These are phyloP conservation scores for Limnephilus lunatus DNA, from an alignment of 2,888 invertebrate genomes.

Conservation along the genomic window DNA sequence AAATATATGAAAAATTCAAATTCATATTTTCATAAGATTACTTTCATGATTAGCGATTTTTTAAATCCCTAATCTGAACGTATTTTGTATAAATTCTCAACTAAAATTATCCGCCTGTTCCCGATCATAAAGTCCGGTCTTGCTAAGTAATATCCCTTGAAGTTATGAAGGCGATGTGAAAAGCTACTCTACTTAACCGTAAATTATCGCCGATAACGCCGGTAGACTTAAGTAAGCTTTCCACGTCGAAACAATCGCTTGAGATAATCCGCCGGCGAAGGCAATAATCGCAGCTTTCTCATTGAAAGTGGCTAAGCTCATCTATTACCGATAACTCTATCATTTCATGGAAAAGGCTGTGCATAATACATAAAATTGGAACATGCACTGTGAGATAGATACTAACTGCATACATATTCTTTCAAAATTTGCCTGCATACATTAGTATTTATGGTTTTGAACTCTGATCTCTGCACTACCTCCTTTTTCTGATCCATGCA, in stretches of 20 bases:
- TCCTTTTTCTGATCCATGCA: neutral
- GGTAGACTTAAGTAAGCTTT: constrained; percentile 21
- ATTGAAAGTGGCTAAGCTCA: neutral
- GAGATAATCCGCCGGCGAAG: constrained; percentile 2
- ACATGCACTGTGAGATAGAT: neutral
- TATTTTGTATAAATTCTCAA: neutral
- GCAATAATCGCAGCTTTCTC: constrained; percentile 11
- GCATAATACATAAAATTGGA: neutral
- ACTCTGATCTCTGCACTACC: neutral
- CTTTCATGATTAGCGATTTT: neutral
- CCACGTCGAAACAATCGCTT: constrained; percentile 21
- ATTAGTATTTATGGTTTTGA: neutral
- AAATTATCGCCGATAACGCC: constrained; percentile 20
- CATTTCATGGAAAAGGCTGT: neutral
- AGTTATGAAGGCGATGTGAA: constrained; percentile 14
- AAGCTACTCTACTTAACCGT: constrained; percentile 6
- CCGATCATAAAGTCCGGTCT: neutral
- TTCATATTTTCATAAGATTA: neutral
- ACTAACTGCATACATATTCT: neutral
- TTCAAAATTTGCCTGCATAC: neutral
- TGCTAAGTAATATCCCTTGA: neutral
- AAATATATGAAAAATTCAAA: neutral
- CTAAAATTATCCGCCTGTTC: neutral
- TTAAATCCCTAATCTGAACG: neutral
- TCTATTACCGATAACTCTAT: neutral